Evolutionary conservation across 2,888 invertebrate species (phyloP).

Genomic region (Blomia tropicalis): DNA sequence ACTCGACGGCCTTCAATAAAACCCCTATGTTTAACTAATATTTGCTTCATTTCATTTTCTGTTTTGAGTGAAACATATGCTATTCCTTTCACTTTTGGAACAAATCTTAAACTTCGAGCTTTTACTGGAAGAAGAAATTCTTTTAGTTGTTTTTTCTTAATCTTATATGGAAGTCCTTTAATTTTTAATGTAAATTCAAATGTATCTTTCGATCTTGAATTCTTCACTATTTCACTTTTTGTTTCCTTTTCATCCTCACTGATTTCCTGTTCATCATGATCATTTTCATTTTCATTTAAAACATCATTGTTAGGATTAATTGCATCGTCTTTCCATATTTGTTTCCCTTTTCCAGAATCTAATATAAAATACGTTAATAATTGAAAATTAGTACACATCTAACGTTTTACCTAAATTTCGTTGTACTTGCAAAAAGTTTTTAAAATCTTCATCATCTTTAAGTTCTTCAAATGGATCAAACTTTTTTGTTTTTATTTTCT

Average conservation of each 20-base stretch:
- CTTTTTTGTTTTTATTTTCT: conserved; percentile 7
- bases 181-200: conserved; percentile 24
- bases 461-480: conserved; percentile 30
- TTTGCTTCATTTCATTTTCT: conserved; percentile 60
- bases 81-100: conserved; percentile 58
- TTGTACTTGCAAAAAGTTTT: conserved; percentile 74
- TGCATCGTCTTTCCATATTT: conserved; percentile 44
- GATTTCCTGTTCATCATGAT: conserved; percentile 30
- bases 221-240: conserved; percentile 1
- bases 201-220: conserved; percentile 11
- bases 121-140: conserved; percentile 66
- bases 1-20: conserved; percentile 43
- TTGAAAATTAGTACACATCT: background rate
- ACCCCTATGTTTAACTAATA: conserved; percentile 63
- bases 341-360: conserved; percentile 33
- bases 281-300: conserved; percentile 32
- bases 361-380: background rate
- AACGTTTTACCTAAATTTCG: conserved; percentile 37
- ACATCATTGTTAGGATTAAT: conserved; percentile 32
- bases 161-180: conserved; percentile 24
- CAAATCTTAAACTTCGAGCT: conserved; percentile 53
- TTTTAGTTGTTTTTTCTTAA: conserved; percentile 53
- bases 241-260: conserved; percentile 27
- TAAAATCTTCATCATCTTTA: conserved; percentile 64
- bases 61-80: conserved; percentile 79